Base-by-base conservation (phyloP, 1,140 invertebrate species). In the Sipha flava region DNA sequence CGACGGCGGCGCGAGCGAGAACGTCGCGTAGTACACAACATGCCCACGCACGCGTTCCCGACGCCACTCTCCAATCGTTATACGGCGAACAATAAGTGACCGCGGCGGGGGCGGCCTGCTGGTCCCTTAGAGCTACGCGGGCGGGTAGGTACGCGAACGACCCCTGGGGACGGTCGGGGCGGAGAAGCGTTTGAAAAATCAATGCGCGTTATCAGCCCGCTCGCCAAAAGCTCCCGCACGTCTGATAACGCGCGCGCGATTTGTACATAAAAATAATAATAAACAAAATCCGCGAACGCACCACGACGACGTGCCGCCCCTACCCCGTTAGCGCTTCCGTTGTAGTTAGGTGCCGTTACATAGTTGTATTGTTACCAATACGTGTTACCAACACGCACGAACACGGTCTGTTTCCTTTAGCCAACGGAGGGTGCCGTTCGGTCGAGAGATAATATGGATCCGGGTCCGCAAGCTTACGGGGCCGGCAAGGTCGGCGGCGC, bases 401-500 rank as follows among this genome's bases (percentile, higher is more conserved):
- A 45, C 1, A n/a, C n/a, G n/a, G n/a, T n/a, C n/a, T n/a, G n/a
- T n/a, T n/a, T n/a, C n/a, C n/a, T n/a, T n/a, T n/a, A n/a, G n/a
- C n/a, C n/a, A n/a, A n/a, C n/a, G n/a, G n/a, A n/a, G n/a, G n/a
- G n/a, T n/a, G n/a, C n/a, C n/a, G n/a, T n/a, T 3, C 29, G 10
- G 57, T 62, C 1, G 59, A 12, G n/a, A n/a, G n/a, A n/a, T n/a
- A 37, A 16, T 0, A 80, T 80, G 80, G 80, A 80, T 31, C 6
- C 80, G 23, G 80, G 80, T 45, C 80, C 80, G 21, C 80, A 80
- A 77, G 80, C 80, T 1, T 80, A 73, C 37, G 80, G 80, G 16
- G 68, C 72, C 29, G 80, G 80, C 29, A 75, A 73, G 43, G 68
- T 77, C 34, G 70, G 68, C 16, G 70, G 80, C 7, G 18, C 43